These are phyloP conservation scores for Tipula helvola DNA, from an alignment of 2,888 invertebrate species.

Conservation along the genomic window DNA sequence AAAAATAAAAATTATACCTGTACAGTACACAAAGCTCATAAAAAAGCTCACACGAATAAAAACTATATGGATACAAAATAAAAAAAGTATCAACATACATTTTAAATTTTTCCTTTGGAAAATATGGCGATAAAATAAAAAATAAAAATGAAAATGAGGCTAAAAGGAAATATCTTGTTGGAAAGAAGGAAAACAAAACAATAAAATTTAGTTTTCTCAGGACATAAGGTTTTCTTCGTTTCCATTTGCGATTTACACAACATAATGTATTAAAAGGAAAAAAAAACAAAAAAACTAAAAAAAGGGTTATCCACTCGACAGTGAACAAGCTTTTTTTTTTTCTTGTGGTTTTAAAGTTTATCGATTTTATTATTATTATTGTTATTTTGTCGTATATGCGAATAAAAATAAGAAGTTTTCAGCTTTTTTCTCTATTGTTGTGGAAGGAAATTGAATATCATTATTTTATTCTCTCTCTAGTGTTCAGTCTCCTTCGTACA, in stretches of 20 bases:
- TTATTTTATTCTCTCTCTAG: not conserved
- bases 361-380: not conserved
- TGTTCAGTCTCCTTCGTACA: not conserved
- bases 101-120: not conserved
- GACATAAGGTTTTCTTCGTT: not conserved
- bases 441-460: not conserved
- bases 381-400: not conserved
- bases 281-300: not conserved
- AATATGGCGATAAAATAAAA: not conserved
- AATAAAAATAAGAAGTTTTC: not conserved
- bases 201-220: not conserved
- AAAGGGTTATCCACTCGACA: slow-evolving; percentile 4
- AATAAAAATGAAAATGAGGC: not conserved
- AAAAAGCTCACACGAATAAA: not conserved
- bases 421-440: not conserved
- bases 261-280: not conserved
- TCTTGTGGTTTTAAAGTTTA: not conserved
- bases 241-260: not conserved
- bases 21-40: not conserved
- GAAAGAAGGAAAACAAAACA: not conserved
- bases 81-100: not conserved
- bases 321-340: not conserved
- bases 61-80: not conserved
- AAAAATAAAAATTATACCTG: not conserved
- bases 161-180: not conserved